Evolutionary conservation across 2,113 vertebrate species (phyloP).

Genomic region (Amblyornis subalaris): DNA sequence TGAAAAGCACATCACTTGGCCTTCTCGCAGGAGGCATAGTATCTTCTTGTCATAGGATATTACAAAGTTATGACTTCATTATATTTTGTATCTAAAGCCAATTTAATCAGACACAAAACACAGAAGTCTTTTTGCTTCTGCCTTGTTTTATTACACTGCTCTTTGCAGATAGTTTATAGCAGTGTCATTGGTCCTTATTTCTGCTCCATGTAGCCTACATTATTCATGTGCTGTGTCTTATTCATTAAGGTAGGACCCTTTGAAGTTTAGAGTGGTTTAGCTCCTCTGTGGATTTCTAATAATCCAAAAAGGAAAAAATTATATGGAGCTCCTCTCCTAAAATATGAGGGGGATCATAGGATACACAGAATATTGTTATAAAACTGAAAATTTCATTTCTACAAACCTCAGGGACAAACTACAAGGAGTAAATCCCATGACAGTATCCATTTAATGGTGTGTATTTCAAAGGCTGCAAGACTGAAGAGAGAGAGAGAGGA

Average conservation of each 20-base stretch:
- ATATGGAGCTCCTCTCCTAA: neutral
- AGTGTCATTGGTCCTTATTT: neutral
- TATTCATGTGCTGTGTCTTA: neutral
- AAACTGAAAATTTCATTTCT: conserved; percentile 46
- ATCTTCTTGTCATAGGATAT: neutral
- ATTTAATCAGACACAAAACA: conserved; percentile 9
- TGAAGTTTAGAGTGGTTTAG: neutral
- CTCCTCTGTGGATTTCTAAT: conserved; percentile 13
- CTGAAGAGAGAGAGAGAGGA: neutral
- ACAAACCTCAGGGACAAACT: conserved; percentile 8
- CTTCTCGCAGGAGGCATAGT: neutral
- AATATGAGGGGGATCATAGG: neutral
- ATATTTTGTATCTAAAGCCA: neutral
- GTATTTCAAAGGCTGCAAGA: conserved; percentile 29
- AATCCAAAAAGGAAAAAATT: neutral
- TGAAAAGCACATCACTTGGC: neutral
- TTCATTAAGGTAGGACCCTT: conserved; percentile 16
- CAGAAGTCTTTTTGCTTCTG: conserved; percentile 6
- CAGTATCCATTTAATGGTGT: conserved; percentile 15
- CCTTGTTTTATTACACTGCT: conserved; percentile 27
- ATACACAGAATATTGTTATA: neutral
- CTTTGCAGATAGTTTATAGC: conserved; percentile 36
- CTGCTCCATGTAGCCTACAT: neutral
- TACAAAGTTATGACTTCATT: neutral
- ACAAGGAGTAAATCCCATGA: conserved; percentile 29